Conservation (phyloP, 1,140 invertebrate species). For the Camponotus pennsylvanicus region DNA sequence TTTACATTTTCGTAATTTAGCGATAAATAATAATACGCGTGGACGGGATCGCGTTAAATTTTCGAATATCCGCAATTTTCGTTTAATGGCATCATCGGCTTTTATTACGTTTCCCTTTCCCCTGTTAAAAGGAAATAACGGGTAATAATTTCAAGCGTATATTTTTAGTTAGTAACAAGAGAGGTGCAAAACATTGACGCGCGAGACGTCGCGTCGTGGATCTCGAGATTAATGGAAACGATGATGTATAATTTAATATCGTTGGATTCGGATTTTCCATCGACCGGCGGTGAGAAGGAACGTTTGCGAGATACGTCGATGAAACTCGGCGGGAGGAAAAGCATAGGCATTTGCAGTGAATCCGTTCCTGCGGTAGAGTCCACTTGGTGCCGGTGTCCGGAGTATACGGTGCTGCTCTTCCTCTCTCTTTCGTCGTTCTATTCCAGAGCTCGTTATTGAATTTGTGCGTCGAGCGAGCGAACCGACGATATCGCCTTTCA, state of each 20-base stretch:
- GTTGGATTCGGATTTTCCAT: not conserved
- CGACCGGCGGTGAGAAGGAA: not conserved
- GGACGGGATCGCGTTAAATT: not conserved
- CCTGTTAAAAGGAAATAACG: too few species aligned
- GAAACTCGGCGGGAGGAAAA: slow-evolving; percentile 32
- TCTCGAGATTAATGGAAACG: not conserved
- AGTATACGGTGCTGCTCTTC: slow-evolving; percentile 67
- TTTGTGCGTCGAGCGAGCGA: slow-evolving; percentile 77
- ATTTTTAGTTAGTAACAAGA: not conserved
- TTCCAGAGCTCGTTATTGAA: slow-evolving; percentile 78
- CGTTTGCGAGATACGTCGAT: not conserved
- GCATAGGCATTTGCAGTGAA: slow-evolving; percentile 40
- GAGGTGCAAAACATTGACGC: too few species aligned
- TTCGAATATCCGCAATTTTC: slow-evolving; percentile 32
- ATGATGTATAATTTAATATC: not conserved
- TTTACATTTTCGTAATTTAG: slow-evolving; percentile 44
- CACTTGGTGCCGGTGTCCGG: slow-evolving; percentile 64
- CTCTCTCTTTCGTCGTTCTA: slow-evolving; percentile 71
- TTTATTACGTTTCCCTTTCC: not conserved
- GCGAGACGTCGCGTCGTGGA: not conserved
- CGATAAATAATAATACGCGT: slow-evolving; percentile 52
- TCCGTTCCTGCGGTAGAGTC: slow-evolving; percentile 72
- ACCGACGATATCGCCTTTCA: slow-evolving; percentile 80
- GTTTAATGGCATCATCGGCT: slow-evolving; percentile 25
- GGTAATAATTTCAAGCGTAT: not conserved